phyloP scores from a whole-genome alignment of 2,888 invertebrate species.

The Nineta flava region DNA sequence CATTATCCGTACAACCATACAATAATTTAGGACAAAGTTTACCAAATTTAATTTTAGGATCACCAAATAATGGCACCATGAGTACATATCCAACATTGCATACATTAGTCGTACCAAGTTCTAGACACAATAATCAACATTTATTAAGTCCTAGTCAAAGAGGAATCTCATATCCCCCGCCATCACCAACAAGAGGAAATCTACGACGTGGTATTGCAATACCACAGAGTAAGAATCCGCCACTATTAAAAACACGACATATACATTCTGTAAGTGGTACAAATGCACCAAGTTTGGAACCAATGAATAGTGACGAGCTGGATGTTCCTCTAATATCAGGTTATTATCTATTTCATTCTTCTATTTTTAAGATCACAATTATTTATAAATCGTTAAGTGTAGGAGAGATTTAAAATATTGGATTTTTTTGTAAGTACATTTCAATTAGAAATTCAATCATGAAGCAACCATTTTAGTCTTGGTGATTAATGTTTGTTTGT shows the following conservation, averaged over 20 bases:
- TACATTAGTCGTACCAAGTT: constrained; percentile 37
- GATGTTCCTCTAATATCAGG: constrained; percentile 33
- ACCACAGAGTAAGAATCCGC: constrained; percentile 58
- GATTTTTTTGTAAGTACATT: too few relatives aligned
- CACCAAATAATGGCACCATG: constrained; percentile 25
- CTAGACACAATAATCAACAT: constrained; percentile 22
- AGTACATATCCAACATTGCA: constrained; percentile 28
- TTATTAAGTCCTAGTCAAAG: constrained; percentile 42
- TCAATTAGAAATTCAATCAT: background rate
- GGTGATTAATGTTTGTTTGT: too few relatives aligned
- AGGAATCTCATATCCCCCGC: constrained; percentile 71
- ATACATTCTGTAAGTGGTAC: constrained; percentile 35
- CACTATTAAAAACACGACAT: constrained; percentile 64
- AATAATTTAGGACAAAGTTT: constrained; percentile 61
- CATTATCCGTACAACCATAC: constrained; percentile 56
- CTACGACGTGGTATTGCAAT: constrained; percentile 50
- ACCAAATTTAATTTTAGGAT: constrained; percentile 49
- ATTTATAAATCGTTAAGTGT: too few relatives aligned
- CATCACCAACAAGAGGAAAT: constrained; percentile 54
- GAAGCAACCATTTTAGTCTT: background rate
- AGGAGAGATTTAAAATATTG: too few relatives aligned
- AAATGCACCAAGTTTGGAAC: constrained; percentile 12
- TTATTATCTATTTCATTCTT: constrained; percentile 10
- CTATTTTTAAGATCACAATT: background rate
- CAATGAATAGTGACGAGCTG: constrained; percentile 28